phyloP scores from a whole-genome alignment of 1,140 invertebrate species.

The Stegodyphus mimosarum region DNA sequence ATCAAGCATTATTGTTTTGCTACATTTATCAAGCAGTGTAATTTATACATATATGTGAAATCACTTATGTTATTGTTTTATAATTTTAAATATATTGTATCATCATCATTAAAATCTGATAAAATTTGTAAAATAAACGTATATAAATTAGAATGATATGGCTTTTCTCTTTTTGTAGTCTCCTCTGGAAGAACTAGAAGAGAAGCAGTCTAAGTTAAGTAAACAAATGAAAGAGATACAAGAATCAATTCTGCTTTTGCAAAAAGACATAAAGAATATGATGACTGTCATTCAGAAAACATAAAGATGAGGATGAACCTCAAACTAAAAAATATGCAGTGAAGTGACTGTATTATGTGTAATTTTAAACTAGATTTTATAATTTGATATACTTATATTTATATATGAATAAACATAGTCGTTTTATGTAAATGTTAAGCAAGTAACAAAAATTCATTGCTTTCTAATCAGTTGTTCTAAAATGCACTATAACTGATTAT shows the following conservation, averaged over 20 bases:
- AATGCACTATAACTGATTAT: too few species aligned
- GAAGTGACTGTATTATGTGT: too few species aligned
- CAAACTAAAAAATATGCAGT: too few species aligned
- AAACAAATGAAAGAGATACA: constrained; percentile 50
- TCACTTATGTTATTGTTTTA: background rate
- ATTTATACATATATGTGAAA: too few species aligned
- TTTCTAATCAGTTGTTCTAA: too few species aligned
- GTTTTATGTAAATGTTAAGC: too few species aligned
- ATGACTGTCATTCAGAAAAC: background rate
- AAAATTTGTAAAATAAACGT: background rate
- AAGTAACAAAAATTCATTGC: too few species aligned
- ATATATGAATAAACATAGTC: too few species aligned
- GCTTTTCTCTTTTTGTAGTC: constrained; percentile 8
- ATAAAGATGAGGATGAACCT: background rate
- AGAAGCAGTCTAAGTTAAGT: constrained; percentile 40
- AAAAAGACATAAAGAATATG: constrained; percentile 39
- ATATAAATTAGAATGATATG: background rate
- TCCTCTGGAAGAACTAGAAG: constrained; percentile 26
- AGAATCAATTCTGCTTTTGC: constrained; percentile 39
- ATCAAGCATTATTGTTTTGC: too few species aligned
- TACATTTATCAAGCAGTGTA: too few species aligned
- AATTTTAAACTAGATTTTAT: too few species aligned
- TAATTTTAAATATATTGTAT: background rate
- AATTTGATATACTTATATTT: too few species aligned
- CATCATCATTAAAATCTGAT: background rate